Conservation (phyloP, 2,113 vertebrate genomes). For the Syngnathus scovelli region DNA sequence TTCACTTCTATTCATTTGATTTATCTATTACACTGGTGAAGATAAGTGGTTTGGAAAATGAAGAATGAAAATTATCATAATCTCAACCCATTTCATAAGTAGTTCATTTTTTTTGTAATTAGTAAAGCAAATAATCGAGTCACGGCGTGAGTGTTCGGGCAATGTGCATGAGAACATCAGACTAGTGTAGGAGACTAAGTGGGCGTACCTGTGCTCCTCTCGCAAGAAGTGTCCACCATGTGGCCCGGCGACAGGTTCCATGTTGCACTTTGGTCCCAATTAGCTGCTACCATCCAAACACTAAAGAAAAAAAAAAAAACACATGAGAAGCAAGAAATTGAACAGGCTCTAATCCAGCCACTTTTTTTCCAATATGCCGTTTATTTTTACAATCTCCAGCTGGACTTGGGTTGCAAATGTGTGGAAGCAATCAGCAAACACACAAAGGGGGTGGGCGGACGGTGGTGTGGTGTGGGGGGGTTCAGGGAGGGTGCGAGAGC, state of each 20-base stretch:
- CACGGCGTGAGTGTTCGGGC: background rate
- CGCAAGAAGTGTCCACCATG: slow-evolving; percentile 58
- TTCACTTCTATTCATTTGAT: too few relatives aligned
- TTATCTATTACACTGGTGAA: too few relatives aligned
- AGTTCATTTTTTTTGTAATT: too few relatives aligned
- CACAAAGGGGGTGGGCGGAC: slow-evolving; percentile 2
- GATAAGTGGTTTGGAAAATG: too few relatives aligned
- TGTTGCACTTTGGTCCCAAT: slow-evolving; percentile 44
- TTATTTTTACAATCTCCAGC: slow-evolving; percentile 73
- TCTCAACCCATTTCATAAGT: too few relatives aligned
- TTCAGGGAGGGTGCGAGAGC: background rate
- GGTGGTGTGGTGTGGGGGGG: background rate
- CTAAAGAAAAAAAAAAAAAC: slow-evolving; percentile 31
- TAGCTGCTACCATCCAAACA: slow-evolving; percentile 21
- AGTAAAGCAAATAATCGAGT: too few relatives aligned
- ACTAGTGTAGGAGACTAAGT: too few relatives aligned
- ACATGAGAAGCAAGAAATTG: slow-evolving; percentile 63
- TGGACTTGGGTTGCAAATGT: slow-evolving; percentile 48
- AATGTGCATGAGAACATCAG: background rate
- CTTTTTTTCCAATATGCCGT: slow-evolving; percentile 51
- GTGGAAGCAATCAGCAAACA: slow-evolving; percentile 62
- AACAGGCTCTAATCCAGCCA: slow-evolving; percentile 59
- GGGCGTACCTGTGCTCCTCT: background rate
- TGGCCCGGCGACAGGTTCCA: slow-evolving; percentile 34
- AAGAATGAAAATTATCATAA: too few relatives aligned